These are phyloP conservation scores for Eumacrocentrus americanus DNA, from an alignment of 2,888 invertebrate genomes.

Conservation along the genomic window DNA sequence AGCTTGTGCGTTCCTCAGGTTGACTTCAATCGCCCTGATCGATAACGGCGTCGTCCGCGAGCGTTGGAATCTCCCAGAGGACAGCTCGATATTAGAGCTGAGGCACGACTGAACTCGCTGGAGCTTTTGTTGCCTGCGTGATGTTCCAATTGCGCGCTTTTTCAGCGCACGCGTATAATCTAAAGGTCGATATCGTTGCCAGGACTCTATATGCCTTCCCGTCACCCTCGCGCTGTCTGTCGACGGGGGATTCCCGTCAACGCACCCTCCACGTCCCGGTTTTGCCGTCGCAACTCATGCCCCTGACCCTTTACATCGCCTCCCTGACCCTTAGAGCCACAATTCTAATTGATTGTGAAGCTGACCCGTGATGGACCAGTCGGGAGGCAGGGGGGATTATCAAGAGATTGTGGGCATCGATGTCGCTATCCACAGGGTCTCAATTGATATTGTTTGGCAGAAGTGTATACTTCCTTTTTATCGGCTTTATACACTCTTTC, in stretches of 20 bases:
- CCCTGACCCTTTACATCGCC: constrained; percentile 28
- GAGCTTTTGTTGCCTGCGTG: constrained; percentile 33
- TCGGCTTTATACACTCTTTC: no score
- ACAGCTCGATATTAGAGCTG: constrained; percentile 23
- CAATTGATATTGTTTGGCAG: no score
- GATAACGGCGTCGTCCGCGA: constrained; percentile 15
- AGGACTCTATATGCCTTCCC: not conserved
- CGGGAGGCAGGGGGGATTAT: not conserved
- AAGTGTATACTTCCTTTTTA: no score
- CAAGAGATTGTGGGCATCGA: constrained; percentile 43
- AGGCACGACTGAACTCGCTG: constrained; percentile 19
- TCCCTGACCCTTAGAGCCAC: not conserved
- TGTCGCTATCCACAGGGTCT: no score
- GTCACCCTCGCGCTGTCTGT: not conserved
- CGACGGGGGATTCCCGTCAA: constrained; percentile 15
- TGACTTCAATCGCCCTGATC: constrained; percentile 9
- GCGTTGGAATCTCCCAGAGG: constrained; percentile 35
- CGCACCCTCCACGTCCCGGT: constrained; percentile 1
- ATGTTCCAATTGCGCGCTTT: constrained; percentile 51
- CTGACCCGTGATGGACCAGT: constrained; percentile 2
- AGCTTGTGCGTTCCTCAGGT: not conserved
- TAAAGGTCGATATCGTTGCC: constrained; percentile 36
- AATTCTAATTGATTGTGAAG: not conserved
- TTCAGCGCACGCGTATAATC: constrained; percentile 56
- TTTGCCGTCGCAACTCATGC: constrained; percentile 4